These are phyloP conservation scores for Bombyx mori DNA, from an alignment of 1,140 invertebrate species.

Conservation along the genomic window ASM3026992v2 NC_085110.1:10267501-10268000, in stretches of 20 bases:
- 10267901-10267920: constrained; percentile 18
- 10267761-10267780: too few relatives aligned
- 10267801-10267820: constrained; percentile 9
- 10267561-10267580: constrained; percentile 53
- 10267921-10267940: constrained; percentile 8
- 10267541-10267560: constrained; percentile 48
- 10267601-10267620: constrained; percentile 6
- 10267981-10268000: not conserved
- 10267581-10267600: constrained; percentile 30
- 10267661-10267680: too few relatives aligned
- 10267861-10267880: constrained; percentile 18
- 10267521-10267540: constrained; percentile 46
- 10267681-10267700: too few relatives aligned
- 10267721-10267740: too few relatives aligned
- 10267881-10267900: constrained; percentile 21
- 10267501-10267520: constrained; percentile 58
- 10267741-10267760: too few relatives aligned
- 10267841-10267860: constrained; percentile 19
- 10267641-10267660: too few relatives aligned
- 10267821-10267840: constrained; percentile 12
- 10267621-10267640: too few relatives aligned
- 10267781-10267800: not conserved
- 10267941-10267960: constrained; percentile 4
- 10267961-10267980: not conserved
- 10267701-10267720: too few relatives aligned